Base-by-base conservation (phyloP, 2,888 invertebrate genomes). In the Callimorpha dominula region DNA sequence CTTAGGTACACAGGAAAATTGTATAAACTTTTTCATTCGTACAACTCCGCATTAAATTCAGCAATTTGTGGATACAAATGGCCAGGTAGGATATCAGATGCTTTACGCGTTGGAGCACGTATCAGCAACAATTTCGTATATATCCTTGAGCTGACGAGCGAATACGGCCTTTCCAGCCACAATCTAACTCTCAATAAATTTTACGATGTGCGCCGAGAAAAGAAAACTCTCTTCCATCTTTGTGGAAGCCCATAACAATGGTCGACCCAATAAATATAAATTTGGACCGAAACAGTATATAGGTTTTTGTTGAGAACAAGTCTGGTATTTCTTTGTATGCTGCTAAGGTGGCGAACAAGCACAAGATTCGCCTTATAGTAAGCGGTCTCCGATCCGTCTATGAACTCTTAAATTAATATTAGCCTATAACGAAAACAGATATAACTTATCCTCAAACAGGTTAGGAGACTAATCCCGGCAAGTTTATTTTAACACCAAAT, bases 161-260 rank as follows among this genome's bases (percentile, higher is more conserved):
- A 73, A 75, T 79, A 80, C 76, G 72, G 65, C 76, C 76, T 77
- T 71, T 75, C 50, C 68, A 70, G 73, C 73, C 64, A 74, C 81
- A 79, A 82, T 84, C 76, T 77, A 79, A 82, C 78, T 76, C 72
- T 75, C 78, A 82, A 84, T 82, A 83, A 79, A 85, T 81, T 84
- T 82, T 83, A 84, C 76, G 79, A 74, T 71, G 64, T 63, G 65
- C 71, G 73, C 77, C 78, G 70, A 77, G 80, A 80, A 83, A 82
- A 76, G 76, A 83, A 83, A 79, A 79, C 64, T 79, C 73, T 63
- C 63, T 69, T 78, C 65, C 70, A 76, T 79, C 72, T 78, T 64
- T 75, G 62, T 54, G 68, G 71, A 20, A 66, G 40, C 40, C 70
- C 54, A 75, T 70, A 76, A 62, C 70, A 66, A 72, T 52, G 17